phyloP scores from a whole-genome alignment of 2,797 vertebrate genomes.

The Chelonia mydas region DNA sequence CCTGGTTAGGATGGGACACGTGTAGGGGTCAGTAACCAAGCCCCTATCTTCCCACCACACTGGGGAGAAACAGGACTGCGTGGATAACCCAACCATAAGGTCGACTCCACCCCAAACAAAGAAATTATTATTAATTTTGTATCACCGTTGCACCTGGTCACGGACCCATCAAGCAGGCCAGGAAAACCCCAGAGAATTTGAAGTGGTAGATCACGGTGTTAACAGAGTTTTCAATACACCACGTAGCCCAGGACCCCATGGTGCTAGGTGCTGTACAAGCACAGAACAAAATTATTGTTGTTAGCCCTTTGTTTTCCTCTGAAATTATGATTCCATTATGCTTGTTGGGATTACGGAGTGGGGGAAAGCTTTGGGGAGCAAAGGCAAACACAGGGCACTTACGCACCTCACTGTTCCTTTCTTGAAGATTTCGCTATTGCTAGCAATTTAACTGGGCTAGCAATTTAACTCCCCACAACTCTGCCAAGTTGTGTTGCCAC shows the following conservation, averaged over 20 bases:
- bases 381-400: conserved; percentile 33
- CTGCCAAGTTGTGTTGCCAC: conserved; percentile 43
- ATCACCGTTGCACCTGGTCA: too few species aligned
- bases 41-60: too few species aligned
- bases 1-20: neutral
- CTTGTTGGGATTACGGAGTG: neutral
- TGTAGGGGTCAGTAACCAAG: too few species aligned
- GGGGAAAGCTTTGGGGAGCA: conserved; percentile 27
- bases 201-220: too few species aligned
- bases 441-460: conserved; percentile 65
- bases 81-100: too few species aligned
- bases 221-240: neutral
- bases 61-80: too few species aligned
- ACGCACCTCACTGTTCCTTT: conserved; percentile 34
- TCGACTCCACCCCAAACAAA: too few species aligned
- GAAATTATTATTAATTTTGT: too few species aligned
- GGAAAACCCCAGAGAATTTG: too few species aligned
- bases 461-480: conserved; percentile 66
- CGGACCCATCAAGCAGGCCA: too few species aligned
- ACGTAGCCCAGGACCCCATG: neutral
- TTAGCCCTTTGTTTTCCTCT: neutral
- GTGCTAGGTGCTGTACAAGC: neutral
- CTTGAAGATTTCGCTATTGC: conserved; percentile 67
- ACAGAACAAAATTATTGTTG: neutral
- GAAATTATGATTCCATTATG: neutral